Evolutionary conservation across 2,113 vertebrate species (phyloP), one percentile per base, ranked within the genome.

Genomic region (Nerophis ophidion): DNA sequence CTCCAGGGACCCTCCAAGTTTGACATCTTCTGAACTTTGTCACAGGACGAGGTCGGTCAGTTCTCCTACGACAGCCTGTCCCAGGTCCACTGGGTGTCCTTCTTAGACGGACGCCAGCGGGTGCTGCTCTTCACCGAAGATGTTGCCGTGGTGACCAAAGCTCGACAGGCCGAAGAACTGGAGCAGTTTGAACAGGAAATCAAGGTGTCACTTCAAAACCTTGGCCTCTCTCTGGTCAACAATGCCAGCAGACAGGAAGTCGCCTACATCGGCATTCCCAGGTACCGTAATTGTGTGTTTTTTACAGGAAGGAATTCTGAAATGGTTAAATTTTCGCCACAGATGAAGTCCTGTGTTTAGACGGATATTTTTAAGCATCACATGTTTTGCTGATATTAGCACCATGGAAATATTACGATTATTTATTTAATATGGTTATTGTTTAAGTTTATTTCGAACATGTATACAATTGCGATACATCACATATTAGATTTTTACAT

Each of bases 41-140:
- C 71, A n/a, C 66, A 99, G 97, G 95, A 99, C 52, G 92, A 91
- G 12, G 89, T 90, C 75, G 95, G 95, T 0, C 95, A 98, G 69
- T 97, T 99, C 74, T 70, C 92, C 7, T 92, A 89, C 12, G 91
- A 94, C 54, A 80, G 81, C 46, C 84, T 92, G 17, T 91, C 80
- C 48, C 93, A 95, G 12, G 88, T 98, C 5, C 94, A 99, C 63
- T 99, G 97, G 96, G 95, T 96, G 1, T 95, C 94, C 6, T 99
- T 99, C 80, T 84, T 99, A 50, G 94, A 99, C 0, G 97, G 97
- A 0, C 92, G 95, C 0, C 97, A 99, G 65, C 91, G 97, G 10
- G 90, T 98, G 50, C 77, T 99, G 46, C 90, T 99, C 38, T 98
- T 99, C 72, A 97, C 96, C 0, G 95, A 97, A 57, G 97, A 99